Base-by-base conservation (phyloP, 2,888 invertebrate genomes). In the Alcis repandata region DNA sequence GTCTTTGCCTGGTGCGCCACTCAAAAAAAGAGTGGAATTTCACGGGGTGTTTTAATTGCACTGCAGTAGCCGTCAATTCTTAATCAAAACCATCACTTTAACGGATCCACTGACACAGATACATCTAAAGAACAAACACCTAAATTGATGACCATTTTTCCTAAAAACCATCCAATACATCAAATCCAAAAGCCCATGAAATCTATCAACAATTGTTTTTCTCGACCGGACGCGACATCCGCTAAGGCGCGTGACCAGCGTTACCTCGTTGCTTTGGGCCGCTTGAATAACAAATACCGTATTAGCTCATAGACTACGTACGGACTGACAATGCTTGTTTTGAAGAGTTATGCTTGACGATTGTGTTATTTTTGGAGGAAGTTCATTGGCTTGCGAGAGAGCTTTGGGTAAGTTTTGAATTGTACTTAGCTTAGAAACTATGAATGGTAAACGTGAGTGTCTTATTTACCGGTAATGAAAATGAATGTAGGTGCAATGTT, bases 151-250 rank as follows among this genome's bases (percentile, higher is more conserved):
- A 49, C 10, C 49, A 36, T 36, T 36, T 33, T 36, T 36, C 49
- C 36, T 11, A 59, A 52, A 53, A 59, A 59, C 40, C 65, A 57
- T 27, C 49, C 27, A 33, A 61, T 67, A 20, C 56, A 77, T 73
- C 69, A 73, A 70, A 71, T 72, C 59, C 69, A 63, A 68, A 68
- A 54, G 61, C 63, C 68, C 74, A 71, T 67, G 70, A 70, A 74
- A 75, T 74, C 73, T 70, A 78, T 77, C 69, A 72, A 72, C 72
- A 71, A 76, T 71, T 61, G 62, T 79, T 79, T 84, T 82, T 82
- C 75, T 65, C 73, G 76, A 88, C 91, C 91, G 91, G 91, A 91
- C 87, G 89, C 85, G 84, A 81, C 89, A 89, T 91, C 91, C 92
- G 91, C 75, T 77, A 72, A 66, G 70, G 83, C 81, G 82, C 92